Conservation (phyloP, 1,140 invertebrate genomes). For the Kradibia gibbosae region DNA sequence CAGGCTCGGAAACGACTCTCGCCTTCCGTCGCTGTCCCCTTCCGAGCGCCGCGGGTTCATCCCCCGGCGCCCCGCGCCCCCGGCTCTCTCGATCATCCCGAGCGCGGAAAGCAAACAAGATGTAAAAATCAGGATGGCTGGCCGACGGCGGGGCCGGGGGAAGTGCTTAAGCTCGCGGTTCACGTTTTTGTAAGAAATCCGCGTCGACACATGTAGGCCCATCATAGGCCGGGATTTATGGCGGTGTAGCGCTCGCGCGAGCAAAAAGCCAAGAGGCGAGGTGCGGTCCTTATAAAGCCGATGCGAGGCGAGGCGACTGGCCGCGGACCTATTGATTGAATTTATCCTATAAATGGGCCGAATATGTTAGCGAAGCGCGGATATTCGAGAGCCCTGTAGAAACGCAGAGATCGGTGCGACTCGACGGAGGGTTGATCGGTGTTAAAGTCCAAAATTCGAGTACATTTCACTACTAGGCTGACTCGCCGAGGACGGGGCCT, state of each 20-base stretch:
- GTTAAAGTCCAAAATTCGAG: no score
- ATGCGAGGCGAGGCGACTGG: constrained; percentile 42
- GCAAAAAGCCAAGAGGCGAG: constrained; percentile 12
- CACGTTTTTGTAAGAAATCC: constrained; percentile 67
- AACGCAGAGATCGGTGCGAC: background rate
- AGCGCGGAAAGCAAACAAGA: constrained; percentile 60
- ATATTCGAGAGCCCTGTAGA: background rate
- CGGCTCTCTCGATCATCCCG: background rate
- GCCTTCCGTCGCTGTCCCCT: constrained; percentile 14
- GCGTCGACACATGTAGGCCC: constrained; percentile 68
- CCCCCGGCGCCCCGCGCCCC: no score
- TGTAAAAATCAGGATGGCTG: constrained; percentile 61
- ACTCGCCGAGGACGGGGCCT: background rate
- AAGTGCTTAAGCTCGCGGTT: constrained; percentile 58
- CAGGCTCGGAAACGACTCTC: constrained; percentile 14
- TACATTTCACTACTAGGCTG: background rate
- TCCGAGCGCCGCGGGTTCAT: no score
- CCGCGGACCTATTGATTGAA: constrained; percentile 56
- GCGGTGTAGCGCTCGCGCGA: constrained; percentile 53
- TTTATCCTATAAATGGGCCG: constrained; percentile 61
- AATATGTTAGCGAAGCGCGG: constrained; percentile 51
- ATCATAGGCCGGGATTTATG: constrained; percentile 68
- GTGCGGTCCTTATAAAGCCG: constrained; percentile 55
- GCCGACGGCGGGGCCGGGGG: background rate
- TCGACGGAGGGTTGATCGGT: constrained; percentile 29